phyloP scores from a whole-genome alignment of 2,888 invertebrate species.

The Thecophora atra region DNA sequence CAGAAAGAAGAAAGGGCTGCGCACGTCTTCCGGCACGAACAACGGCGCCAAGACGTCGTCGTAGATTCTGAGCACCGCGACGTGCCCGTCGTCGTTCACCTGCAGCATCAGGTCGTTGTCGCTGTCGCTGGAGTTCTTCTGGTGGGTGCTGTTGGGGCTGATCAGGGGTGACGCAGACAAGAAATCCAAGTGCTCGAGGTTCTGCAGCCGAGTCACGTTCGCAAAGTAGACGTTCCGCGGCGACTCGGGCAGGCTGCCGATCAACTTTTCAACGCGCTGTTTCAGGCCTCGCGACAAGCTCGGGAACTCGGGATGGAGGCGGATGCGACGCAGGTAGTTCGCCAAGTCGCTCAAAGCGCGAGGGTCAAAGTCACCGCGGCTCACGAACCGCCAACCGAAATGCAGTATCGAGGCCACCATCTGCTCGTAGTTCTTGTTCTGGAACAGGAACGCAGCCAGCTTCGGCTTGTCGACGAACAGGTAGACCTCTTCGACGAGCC shows the following conservation, averaged over 20 bases:
- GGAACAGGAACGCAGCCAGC: slow-evolving; percentile 19
- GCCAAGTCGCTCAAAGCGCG: not conserved
- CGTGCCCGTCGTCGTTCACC: slow-evolving; percentile 26
- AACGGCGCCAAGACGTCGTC: slow-evolving; percentile 32
- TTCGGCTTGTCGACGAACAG: slow-evolving; percentile 34
- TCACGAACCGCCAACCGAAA: not conserved
- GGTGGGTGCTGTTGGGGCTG: slow-evolving; percentile 40
- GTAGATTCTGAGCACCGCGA: slow-evolving; percentile 41
- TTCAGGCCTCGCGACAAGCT: not conserved
- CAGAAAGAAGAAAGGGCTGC: slow-evolving; percentile 42
- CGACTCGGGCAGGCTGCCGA: slow-evolving; percentile 22
- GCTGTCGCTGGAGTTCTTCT: slow-evolving; percentile 43
- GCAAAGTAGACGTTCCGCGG: slow-evolving; percentile 35
- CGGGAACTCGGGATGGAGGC: not conserved
- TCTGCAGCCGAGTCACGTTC: slow-evolving; percentile 15
- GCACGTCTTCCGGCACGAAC: slow-evolving; percentile 37
- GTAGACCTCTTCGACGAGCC: slow-evolving; percentile 39
- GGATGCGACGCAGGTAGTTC: slow-evolving; percentile 12
- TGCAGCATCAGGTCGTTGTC: slow-evolving; percentile 38
- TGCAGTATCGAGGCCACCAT: slow-evolving; percentile 9
- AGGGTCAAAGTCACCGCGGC: not conserved
- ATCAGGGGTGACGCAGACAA: slow-evolving; percentile 45
- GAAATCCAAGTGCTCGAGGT: slow-evolving; percentile 42
- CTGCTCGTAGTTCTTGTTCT: slow-evolving; percentile 4
- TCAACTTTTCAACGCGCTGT: not conserved